Evolutionary conservation across 1,140 invertebrate species (phyloP).

Genomic region (Pogonognathellus flavescens): DNA sequence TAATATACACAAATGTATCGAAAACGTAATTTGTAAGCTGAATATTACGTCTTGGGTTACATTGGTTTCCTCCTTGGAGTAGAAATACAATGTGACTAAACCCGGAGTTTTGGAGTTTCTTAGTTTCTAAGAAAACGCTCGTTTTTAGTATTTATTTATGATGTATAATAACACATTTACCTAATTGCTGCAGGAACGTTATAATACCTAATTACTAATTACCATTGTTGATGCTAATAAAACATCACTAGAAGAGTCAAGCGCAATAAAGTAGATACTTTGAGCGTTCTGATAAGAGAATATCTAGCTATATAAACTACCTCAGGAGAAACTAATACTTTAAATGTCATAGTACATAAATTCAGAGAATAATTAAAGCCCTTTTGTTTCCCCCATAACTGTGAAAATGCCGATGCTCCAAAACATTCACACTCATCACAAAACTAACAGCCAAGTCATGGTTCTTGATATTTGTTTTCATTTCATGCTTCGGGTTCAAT

Average conservation of each 20-base stretch:
- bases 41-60: no score
- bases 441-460: background rate
- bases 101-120: no score
- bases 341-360: constrained; percentile 57
- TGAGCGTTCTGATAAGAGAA: constrained; percentile 5
- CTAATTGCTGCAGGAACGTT: background rate
- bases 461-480: no score
- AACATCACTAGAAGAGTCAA: background rate
- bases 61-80: no score
- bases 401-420: background rate
- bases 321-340: constrained; percentile 35
- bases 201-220: background rate
- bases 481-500: no score
- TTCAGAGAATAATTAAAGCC: constrained; percentile 57
- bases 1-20: no score
- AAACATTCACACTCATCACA: constrained; percentile 14
- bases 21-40: no score
- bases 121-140: no score
- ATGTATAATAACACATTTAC: constrained; percentile 19
- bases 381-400: constrained; percentile 20
- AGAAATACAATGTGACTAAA: no score
- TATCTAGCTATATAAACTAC: background rate
- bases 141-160: background rate
- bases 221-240: no score
- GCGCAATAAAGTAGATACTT: background rate